Evolutionary conservation across 2,797 vertebrate genomes (phyloP).

Genomic region (Enoplosus armatus): DNA sequence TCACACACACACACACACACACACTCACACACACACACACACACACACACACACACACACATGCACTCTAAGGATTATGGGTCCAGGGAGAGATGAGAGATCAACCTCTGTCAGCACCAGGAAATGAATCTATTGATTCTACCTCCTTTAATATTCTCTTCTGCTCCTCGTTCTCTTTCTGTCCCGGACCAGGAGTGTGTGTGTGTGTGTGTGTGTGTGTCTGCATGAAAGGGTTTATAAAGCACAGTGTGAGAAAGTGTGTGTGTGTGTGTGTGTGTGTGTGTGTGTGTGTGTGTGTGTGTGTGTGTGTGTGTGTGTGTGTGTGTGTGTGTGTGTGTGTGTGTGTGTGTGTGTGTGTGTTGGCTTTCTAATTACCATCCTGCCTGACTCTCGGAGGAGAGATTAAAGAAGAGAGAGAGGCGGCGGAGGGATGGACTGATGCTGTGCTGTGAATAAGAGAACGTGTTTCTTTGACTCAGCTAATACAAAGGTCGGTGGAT

Average conservation of each 20-base stretch:
- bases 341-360: not conserved
- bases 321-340: not conserved
- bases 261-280: not conserved
- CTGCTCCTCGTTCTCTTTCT: constrained; percentile 37
- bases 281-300: not conserved
- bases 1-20: too few relatives aligned
- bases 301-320: not conserved
- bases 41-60: too few relatives aligned
- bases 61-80: constrained; percentile 53
- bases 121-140: constrained; percentile 71
- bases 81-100: constrained; percentile 52
- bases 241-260: not conserved
- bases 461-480: constrained; percentile 41
- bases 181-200: not conserved
- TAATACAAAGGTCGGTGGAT: constrained; percentile 24
- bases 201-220: constrained; percentile 8
- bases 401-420: constrained; percentile 44
- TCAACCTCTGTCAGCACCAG: constrained; percentile 65
- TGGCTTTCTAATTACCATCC: constrained; percentile 49
- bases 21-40: too few relatives aligned
- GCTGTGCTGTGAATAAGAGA: constrained; percentile 9
- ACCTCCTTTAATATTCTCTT: constrained; percentile 60
- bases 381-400: constrained; percentile 26
- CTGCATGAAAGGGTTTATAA: constrained; percentile 15
- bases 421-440: not conserved